Evolutionary conservation across 1,140 invertebrate species (phyloP).

Genomic region (Sipha flava): DNA sequence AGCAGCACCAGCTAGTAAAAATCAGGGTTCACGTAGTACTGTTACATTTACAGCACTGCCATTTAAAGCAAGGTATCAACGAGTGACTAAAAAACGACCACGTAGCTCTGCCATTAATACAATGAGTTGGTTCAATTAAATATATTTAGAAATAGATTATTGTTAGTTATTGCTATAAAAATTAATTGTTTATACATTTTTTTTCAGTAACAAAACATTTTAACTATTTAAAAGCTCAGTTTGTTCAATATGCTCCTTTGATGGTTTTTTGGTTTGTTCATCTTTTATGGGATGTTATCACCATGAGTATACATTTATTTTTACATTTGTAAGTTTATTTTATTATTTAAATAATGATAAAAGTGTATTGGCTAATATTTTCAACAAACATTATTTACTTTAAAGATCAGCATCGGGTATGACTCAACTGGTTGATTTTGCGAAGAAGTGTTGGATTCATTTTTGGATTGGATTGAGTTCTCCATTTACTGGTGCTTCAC

Average conservation of each 20-base stretch:
- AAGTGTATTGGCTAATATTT: neutral
- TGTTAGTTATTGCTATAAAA: neutral
- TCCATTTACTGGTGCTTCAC: neutral
- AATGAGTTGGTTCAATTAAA: constrained; percentile 4
- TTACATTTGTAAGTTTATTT: constrained; percentile 59
- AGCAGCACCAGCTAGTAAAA: constrained; percentile 1
- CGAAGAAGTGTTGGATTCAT: neutral
- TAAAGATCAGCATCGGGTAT: constrained; percentile 7
- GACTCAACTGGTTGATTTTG: neutral
- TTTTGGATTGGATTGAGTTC: constrained; percentile 14
- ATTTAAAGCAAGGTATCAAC: constrained; percentile 25
- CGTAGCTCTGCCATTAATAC: constrained; percentile 5
- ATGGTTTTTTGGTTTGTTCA: constrained; percentile 58
- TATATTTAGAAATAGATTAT: neutral
- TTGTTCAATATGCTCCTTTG: constrained; percentile 37
- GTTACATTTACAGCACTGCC: constrained; percentile 19
- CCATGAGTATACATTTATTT: constrained; percentile 63
- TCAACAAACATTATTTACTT: neutral
- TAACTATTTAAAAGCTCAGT: constrained; percentile 38
- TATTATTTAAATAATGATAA: neutral
- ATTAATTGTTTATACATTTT: neutral
- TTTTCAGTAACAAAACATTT: constrained; percentile 34
- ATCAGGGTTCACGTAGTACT: constrained; percentile 29
- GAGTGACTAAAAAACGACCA: constrained; percentile 4
- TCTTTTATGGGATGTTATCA: constrained; percentile 65